Base-by-base conservation (phyloP, 2,797 vertebrate species). In the Takifugu rubripes region DNA sequence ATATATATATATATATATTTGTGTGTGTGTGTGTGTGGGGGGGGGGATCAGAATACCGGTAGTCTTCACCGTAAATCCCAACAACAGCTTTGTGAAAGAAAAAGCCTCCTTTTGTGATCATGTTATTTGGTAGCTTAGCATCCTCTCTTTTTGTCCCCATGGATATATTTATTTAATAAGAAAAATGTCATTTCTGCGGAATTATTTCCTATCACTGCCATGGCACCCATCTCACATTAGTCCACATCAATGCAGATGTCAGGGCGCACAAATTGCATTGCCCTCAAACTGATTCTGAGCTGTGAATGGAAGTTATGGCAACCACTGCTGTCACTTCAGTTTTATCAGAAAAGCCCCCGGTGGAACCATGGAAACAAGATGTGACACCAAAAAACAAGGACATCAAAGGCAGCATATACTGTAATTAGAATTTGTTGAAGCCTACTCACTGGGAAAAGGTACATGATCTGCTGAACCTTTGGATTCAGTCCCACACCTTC, bases 171-270 rank as follows among this genome's bases (percentile, higher is more conserved):
- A 79, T 80, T 75, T 70, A 58, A 63, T 70, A 59, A 64, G 69
- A 73, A 68, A 88, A 82, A 83, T 74, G 71, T 82, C 84, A 88
- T 75, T 78, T 84, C 85, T 83, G 68, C 74, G 73, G 63, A 79
- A 82, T 84, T 67, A 58, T 77, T 74, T 84, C 71, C 78, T 79
- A 77, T 81, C 70, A 79, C 64, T 72, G 75, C 78, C 72, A 63
- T 78, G 76, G 80, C 83, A 81, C 83, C 89, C 80, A 82, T 72
- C 74, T 87, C 71, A 53, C 83, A 87, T 88, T 87, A 86, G 83
- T 83, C 75, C 88, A 87, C 82, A 83, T 87, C 84, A 89, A 83
- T 81, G 85, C 79, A 85, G 83, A 89, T 83, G 88, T 88, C 85
- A 88, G 73, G 70, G 69, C 71, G 75, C 76, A 78, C 82, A 85